These are phyloP conservation scores for Isurus oxyrinchus DNA, from an alignment of 2,113 vertebrate species.

Conservation along the genomic window DNA sequence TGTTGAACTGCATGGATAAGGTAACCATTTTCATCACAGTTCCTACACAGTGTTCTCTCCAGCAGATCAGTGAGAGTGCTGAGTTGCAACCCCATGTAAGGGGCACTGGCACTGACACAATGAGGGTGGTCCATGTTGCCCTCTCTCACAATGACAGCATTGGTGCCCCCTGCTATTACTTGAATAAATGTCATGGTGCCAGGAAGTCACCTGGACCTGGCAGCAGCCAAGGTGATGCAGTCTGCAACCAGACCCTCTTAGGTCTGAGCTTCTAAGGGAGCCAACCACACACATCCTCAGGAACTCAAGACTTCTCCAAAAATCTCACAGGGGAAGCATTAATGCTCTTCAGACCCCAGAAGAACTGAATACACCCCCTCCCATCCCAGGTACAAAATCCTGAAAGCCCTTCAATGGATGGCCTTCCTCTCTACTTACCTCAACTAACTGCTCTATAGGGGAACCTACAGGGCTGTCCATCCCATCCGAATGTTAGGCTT, in stretches of 20 bases:
- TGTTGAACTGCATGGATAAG: background rate
- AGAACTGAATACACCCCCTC: background rate
- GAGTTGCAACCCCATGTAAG: too few relatives aligned
- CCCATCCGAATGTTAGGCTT: background rate
- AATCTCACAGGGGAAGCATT: background rate
- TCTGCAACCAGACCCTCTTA: background rate
- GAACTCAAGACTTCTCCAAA: background rate
- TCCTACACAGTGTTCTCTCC: too few relatives aligned
- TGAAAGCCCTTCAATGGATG: background rate
- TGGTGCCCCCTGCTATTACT: too few relatives aligned
- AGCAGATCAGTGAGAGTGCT: too few relatives aligned
- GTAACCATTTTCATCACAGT: too few relatives aligned
- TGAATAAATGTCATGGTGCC: too few relatives aligned
- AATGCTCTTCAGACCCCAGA: background rate
- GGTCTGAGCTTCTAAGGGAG: background rate
- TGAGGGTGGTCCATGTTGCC: too few relatives aligned
- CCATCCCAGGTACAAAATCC: background rate
- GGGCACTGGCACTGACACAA: too few relatives aligned
- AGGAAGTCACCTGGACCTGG: too few relatives aligned
- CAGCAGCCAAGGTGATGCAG: background rate
- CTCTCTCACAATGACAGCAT: too few relatives aligned
- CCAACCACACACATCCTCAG: background rate
- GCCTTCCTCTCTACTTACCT: background rate
- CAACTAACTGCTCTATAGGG: background rate
- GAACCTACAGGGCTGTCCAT: background rate